A percentile compares a stretch with the other conserved stretches of the same genome.
Evolutionary conservation across 1,140 invertebrate species (phyloP).

Genomic region (Drosophila jambulina): DNA sequence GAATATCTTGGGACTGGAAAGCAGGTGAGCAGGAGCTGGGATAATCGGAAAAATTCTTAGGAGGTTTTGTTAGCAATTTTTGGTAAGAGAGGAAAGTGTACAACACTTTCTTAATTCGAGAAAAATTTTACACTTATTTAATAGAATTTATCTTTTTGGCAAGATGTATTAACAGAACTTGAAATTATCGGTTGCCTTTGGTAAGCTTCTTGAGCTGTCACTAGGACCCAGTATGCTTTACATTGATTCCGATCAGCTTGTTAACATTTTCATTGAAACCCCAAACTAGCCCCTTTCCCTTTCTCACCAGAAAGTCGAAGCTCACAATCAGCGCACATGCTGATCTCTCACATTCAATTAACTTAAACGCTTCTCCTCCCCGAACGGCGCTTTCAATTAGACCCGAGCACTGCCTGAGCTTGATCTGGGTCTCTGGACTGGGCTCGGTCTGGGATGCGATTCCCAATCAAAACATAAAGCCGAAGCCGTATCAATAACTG

Average conservation of each 20-base stretch:
- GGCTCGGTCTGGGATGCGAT: conserved; percentile 12
- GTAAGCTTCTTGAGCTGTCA: background rate
- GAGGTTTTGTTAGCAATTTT: too few relatives aligned
- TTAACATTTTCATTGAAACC: background rate
- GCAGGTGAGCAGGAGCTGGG: conserved; percentile 39
- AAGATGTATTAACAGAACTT: too few relatives aligned
- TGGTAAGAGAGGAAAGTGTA: background rate
- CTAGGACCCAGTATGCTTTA: background rate
- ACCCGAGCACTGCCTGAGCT: conserved; percentile 30
- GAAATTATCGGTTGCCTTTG: background rate
- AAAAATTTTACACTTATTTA: too few relatives aligned
- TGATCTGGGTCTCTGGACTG: background rate
- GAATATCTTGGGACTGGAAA: conserved; percentile 22
- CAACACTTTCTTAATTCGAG: background rate
- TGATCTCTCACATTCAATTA: conserved; percentile 60
- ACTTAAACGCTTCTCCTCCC: conserved; percentile 67
- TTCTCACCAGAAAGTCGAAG: background rate
- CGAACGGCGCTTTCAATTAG: conserved; percentile 67
- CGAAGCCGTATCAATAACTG: conserved; percentile 73
- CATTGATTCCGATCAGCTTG: background rate
- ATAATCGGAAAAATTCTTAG: background rate
- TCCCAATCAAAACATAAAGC: conserved; percentile 45
- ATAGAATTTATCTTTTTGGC: too few relatives aligned
- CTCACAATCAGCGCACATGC: conserved; percentile 37
- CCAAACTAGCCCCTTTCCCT: background rate